Conservation (phyloP, 2,797 vertebrate genomes). For the Dermochelys coriacea region DNA sequence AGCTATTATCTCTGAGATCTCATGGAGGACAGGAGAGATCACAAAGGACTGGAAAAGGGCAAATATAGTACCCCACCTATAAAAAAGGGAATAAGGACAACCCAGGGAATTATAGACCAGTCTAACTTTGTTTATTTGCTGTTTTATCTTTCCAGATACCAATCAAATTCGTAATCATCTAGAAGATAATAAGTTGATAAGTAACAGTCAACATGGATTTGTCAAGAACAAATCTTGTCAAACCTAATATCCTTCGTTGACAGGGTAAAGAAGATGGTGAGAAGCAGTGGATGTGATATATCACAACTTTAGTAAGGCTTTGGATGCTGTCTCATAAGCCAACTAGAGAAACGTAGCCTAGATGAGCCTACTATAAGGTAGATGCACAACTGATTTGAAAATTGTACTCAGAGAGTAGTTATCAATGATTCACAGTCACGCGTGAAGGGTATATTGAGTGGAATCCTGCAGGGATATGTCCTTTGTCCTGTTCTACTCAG, state of each 20-base stretch:
- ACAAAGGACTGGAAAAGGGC: no score
- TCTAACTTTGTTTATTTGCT: no score
- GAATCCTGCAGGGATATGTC: not conserved
- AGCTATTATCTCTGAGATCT: not conserved
- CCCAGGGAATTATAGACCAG: no score
- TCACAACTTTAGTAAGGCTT: not conserved
- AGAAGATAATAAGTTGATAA: not conserved
- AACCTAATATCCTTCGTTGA: not conserved
- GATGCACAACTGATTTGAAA: not conserved
- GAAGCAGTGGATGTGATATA: not conserved
- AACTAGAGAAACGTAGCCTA: not conserved
- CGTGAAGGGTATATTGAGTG: not conserved
- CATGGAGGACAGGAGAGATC: not conserved
- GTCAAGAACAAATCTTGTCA: not conserved
- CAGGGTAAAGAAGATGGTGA: not conserved
- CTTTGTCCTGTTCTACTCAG: not conserved
- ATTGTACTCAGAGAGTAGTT: not conserved
- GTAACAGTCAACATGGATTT: not conserved
- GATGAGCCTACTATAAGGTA: not conserved
- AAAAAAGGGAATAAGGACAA: no score
- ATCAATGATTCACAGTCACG: not conserved
- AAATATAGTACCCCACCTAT: no score
- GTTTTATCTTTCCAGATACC: no score
- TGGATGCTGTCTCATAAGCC: not conserved
- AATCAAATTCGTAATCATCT: not conserved